phyloP scores from a whole-genome alignment of 2,797 vertebrate genomes.

The Pantherophis vulpinus region DNA sequence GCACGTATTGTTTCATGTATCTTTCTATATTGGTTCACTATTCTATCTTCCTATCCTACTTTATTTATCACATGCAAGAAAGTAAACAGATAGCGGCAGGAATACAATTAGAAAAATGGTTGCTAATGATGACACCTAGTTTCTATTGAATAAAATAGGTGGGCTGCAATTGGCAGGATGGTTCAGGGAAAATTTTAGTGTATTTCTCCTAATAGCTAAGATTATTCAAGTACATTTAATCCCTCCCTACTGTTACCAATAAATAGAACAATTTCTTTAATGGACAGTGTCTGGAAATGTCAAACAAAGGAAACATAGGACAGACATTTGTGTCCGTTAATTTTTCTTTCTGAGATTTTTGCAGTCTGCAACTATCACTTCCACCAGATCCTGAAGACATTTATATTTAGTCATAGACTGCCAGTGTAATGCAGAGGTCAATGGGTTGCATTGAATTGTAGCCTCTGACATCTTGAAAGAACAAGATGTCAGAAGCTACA shows the following conservation, averaged over 20 bases:
- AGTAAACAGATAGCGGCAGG: background rate
- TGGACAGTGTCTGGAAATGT: background rate
- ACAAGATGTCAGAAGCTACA: background rate
- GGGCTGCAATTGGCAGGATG: background rate
- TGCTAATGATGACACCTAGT: background rate
- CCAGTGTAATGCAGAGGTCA: background rate
- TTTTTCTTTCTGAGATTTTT: background rate
- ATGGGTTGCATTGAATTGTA: background rate
- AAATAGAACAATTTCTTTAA: background rate
- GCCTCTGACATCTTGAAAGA: background rate
- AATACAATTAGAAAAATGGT: background rate
- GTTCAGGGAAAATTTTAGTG: background rate
- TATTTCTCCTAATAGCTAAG: background rate
- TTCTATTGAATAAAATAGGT: background rate
- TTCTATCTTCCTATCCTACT: background rate
- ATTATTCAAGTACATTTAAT: background rate
- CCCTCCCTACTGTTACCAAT: background rate
- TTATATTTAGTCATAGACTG: background rate
- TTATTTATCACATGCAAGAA: background rate
- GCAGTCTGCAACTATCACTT: background rate
- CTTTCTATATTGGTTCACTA: background rate
- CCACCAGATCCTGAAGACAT: background rate
- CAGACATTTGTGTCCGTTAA: background rate
- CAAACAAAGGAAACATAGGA: background rate
- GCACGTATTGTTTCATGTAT: background rate